phyloP scores from a whole-genome alignment of 1,140 invertebrate genomes.

The Drosophila bipectinata region DNA sequence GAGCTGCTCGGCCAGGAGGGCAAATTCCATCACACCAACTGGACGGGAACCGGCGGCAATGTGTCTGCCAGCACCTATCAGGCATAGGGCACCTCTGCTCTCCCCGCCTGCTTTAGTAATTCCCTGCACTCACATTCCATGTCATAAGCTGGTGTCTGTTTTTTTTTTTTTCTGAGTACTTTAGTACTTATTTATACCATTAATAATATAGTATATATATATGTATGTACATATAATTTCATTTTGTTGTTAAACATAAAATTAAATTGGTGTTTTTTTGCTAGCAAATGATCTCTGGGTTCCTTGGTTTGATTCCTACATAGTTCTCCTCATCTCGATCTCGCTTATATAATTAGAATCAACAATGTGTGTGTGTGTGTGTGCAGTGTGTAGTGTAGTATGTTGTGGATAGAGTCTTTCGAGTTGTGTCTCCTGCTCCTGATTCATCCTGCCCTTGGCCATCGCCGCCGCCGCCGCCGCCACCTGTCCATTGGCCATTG shows the following conservation, averaged over 20 bases:
- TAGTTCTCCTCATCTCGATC: background rate
- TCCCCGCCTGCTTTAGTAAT: background rate
- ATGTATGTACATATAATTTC: constrained; percentile 48
- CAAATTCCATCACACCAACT: constrained; percentile 98
- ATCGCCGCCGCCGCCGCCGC: constrained; percentile 18
- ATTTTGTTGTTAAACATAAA: constrained; percentile 58
- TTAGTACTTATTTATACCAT: constrained; percentile 61
- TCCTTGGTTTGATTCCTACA: constrained; percentile 19
- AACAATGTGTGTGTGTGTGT: constrained; percentile 27
- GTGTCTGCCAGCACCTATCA: constrained; percentile 98
- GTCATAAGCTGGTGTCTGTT: constrained; percentile 22
- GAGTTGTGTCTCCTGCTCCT: constrained; percentile 38
- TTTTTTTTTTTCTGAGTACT: constrained; percentile 47
- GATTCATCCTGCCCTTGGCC: background rate
- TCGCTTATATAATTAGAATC: constrained; percentile 16
- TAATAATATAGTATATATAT: constrained; percentile 43
- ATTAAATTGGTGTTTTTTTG: constrained; percentile 70
- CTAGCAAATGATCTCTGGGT: constrained; percentile 32
- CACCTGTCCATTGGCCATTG: constrained; percentile 16
- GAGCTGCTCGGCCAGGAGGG: constrained; percentile 95
- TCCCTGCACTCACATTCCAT: constrained; percentile 41
- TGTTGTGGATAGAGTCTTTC: constrained; percentile 55
- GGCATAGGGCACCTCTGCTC: constrained; percentile 86
- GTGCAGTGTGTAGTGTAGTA: constrained; percentile 8
- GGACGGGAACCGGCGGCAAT: constrained; percentile 98